Evolutionary conservation across 2,113 vertebrate genomes (phyloP).

Genomic region (Heliornis fulica): DNA sequence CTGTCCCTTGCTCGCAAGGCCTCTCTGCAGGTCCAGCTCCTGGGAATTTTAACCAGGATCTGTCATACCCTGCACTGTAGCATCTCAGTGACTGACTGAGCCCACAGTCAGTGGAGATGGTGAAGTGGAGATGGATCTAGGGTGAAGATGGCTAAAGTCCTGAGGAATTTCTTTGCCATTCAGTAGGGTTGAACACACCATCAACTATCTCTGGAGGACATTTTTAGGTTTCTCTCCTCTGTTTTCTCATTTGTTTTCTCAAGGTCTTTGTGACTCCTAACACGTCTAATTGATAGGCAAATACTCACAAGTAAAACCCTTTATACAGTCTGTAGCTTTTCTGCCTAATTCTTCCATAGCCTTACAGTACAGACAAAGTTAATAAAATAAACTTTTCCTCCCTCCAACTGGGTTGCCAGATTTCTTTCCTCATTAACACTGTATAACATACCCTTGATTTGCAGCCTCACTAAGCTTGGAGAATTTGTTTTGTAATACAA

Average conservation of each 20-base stretch:
- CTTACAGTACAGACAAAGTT: not conserved
- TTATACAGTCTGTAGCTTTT: not conserved
- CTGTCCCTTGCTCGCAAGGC: not conserved
- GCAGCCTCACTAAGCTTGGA: not conserved
- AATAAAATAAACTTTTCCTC: not conserved
- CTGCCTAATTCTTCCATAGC: not conserved
- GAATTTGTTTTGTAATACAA: not conserved
- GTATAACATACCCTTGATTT: not conserved
- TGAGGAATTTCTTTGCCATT: not conserved
- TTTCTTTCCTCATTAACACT: constrained; percentile 23
- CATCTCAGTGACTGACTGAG: not conserved
- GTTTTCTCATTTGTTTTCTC: not conserved
- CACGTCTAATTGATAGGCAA: not conserved
- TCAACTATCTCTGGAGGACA: not conserved
- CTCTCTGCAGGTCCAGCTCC: not conserved
- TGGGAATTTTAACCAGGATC: not conserved
- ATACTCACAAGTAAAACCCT: not conserved
- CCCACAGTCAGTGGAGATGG: not conserved
- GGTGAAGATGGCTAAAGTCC: not conserved
- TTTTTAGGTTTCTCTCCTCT: not conserved
- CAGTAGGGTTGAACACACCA: not conserved
- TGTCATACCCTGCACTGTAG: not conserved
- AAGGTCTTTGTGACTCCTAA: not conserved
- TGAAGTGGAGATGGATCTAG: too few species aligned
- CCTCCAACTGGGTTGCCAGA: not conserved